Conservation (phyloP, 2,113 vertebrate genomes). For the Cavia porcellus region DNA sequence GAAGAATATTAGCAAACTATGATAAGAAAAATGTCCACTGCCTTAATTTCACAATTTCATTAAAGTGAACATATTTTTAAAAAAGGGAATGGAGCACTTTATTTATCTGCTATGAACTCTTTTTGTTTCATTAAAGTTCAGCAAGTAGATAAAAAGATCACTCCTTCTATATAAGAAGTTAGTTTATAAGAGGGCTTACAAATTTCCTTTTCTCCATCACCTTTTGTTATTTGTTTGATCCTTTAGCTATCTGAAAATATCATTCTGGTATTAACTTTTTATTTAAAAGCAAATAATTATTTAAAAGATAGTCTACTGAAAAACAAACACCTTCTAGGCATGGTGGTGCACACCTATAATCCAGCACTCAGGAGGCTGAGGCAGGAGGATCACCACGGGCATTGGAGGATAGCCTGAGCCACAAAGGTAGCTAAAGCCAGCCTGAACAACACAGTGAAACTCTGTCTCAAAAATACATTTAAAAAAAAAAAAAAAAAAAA, state of each 20-base stretch:
- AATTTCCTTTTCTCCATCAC: background rate
- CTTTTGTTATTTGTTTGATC: background rate
- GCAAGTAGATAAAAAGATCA: background rate
- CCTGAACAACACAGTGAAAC: background rate
- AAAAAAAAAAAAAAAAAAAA: background rate
- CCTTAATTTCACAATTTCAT: slow-evolving; percentile 53
- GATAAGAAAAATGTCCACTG: background rate
- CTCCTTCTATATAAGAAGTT: background rate
- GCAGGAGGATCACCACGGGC: background rate
- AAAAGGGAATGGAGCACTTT: slow-evolving; percentile 19
- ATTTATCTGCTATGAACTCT: background rate
- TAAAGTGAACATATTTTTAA: slow-evolving; percentile 33
- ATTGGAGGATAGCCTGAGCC: background rate
- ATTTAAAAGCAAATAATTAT: background rate
- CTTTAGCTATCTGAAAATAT: slow-evolving; percentile 34
- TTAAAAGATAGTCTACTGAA: background rate
- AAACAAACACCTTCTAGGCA: background rate
- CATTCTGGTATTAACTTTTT: slow-evolving; percentile 31
- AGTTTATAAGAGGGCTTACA: slow-evolving; percentile 46
- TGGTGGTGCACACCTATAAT: background rate
- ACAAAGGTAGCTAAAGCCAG: background rate
- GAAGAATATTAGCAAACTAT: background rate
- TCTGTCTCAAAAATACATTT: background rate
- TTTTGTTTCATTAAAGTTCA: slow-evolving; percentile 7
- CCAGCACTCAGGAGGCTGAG: background rate